Conservation (phyloP, 2,797 vertebrate species). For the Lophotriccus pileatus region DNA sequence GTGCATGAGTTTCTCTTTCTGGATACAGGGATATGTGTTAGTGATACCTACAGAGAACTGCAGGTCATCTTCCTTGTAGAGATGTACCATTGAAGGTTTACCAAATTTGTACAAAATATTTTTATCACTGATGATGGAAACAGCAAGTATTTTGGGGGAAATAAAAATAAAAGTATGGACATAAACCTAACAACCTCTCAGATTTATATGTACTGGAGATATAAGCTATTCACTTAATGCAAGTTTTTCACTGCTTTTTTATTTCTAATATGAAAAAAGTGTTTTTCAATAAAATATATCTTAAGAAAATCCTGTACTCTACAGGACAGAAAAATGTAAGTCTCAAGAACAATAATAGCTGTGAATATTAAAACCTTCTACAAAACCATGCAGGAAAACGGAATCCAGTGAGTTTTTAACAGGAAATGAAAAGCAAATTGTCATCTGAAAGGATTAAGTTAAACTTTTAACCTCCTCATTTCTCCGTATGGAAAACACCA, state of each 20-base stretch:
- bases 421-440: slow-evolving; percentile 30
- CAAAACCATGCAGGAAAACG: not conserved
- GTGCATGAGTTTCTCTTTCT: not conserved
- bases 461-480: slow-evolving; percentile 51
- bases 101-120: not conserved
- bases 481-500: slow-evolving; percentile 10
- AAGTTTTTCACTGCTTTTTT: not conserved
- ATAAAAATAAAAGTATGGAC: not conserved
- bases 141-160: not conserved
- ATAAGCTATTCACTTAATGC: not conserved
- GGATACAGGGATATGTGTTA: not conserved
- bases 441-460: slow-evolving; percentile 28
- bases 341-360: not conserved
- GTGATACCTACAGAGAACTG: not conserved
- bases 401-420: slow-evolving; percentile 25
- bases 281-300: not conserved
- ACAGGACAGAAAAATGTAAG: not conserved
- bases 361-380: slow-evolving; percentile 13
- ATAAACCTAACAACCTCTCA: not conserved
- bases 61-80: not conserved
- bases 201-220: not conserved
- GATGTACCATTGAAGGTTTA: not conserved
- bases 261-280: not conserved
- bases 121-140: not conserved
- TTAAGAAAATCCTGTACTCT: not conserved